Evolutionary conservation across 2,888 invertebrate genomes (phyloP).

Genomic region (Thumatha senex): DNA sequence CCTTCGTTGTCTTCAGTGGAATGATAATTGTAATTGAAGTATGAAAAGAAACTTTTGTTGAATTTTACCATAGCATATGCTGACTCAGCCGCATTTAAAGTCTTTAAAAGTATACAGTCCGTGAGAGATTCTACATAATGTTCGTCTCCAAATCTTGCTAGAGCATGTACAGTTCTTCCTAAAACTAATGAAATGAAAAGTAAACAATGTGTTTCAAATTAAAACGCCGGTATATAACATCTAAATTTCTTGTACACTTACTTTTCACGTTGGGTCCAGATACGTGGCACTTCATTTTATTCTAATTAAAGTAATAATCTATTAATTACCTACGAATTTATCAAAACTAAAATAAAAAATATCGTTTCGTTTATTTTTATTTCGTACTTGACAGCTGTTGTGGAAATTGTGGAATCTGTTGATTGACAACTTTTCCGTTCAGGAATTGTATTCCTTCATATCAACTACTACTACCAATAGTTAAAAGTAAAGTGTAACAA

Average conservation of each 20-base stretch:
- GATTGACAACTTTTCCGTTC: too few species aligned
- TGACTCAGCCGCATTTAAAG: constrained; percentile 93
- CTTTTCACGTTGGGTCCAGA: constrained; percentile 91
- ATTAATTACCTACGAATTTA: background rate
- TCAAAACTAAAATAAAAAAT: too few species aligned
- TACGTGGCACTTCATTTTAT: constrained; percentile 89
- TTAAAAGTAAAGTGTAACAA: too few species aligned
- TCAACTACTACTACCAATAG: too few species aligned
- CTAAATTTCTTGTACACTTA: constrained; percentile 46
- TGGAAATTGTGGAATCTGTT: too few species aligned
- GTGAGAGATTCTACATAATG: constrained; percentile 90
- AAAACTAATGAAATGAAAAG: constrained; percentile 83
- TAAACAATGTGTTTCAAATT: background rate
- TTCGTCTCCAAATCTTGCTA: constrained; percentile 94
- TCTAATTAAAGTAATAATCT: background rate
- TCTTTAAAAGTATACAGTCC: constrained; percentile 88
- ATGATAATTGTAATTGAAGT: constrained; percentile 83
- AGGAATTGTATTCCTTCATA: too few species aligned
- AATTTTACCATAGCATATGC: constrained; percentile 92
- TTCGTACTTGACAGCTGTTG: too few species aligned
- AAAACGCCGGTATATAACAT: background rate
- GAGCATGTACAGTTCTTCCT: constrained; percentile 91
- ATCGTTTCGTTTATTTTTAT: too few species aligned
- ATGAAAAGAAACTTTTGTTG: constrained; percentile 89
- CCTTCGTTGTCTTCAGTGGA: constrained; percentile 82